phyloP scores from a whole-genome alignment of 2,888 invertebrate species.

The Stenchaetothrips biformis region DNA sequence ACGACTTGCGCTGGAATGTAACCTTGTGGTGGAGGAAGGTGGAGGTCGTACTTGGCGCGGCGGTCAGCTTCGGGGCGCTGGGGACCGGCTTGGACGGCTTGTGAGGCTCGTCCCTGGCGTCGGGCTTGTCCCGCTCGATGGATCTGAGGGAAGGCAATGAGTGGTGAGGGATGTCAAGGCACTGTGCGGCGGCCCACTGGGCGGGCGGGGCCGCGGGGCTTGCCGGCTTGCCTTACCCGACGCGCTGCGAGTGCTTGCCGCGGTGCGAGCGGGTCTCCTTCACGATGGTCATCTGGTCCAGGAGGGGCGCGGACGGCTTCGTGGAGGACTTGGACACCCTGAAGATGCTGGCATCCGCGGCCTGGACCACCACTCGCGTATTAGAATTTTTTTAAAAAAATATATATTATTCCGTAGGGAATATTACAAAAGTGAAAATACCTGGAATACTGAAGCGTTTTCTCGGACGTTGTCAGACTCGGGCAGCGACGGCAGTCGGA shows the following conservation, averaged over 20 bases:
- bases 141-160: neutral
- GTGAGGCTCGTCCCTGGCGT: neutral
- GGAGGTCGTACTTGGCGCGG: neutral
- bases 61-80: neutral
- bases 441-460: constrained; percentile 76
- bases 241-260: neutral
- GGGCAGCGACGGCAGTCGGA: constrained; percentile 70
- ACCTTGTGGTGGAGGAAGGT: no score
- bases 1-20: no score
- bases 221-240: neutral
- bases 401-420: neutral
- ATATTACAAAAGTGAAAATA: constrained; percentile 45
- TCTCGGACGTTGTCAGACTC: constrained; percentile 66
- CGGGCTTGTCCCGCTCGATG: neutral
- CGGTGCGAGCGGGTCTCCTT: neutral
- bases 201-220: neutral
- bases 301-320: constrained; percentile 3
- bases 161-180: neutral
- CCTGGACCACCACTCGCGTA: constrained; percentile 45
- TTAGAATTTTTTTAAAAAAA: constrained; percentile 20
- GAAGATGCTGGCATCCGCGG: constrained; percentile 69
- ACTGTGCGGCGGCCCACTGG: no score
- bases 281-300: neutral
- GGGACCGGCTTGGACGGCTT: neutral
- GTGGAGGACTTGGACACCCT: constrained; percentile 49